Percentiles rank a stretch among this genome's conserved stretches.
These are phyloP conservation scores for Sciaenops ocellatus DNA, from an alignment of 2,797 vertebrate genomes.

Conservation along the genomic window DNA sequence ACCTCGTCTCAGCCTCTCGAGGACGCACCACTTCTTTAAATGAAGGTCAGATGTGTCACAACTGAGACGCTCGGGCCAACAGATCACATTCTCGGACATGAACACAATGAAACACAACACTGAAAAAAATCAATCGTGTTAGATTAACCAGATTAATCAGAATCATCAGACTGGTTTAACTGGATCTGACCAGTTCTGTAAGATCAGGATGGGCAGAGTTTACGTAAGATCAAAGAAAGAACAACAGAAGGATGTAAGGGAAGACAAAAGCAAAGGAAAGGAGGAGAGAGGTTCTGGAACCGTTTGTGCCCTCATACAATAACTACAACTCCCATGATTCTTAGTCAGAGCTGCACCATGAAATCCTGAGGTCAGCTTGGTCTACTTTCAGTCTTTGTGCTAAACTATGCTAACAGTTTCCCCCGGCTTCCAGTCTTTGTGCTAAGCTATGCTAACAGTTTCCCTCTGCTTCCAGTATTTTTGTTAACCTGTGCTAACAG, in stretches of 20 bases:
- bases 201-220: neutral
- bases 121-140: too few relatives aligned
- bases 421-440: neutral
- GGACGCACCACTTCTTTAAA: too few relatives aligned
- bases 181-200: neutral
- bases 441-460: neutral
- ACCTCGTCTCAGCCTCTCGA: too few relatives aligned
- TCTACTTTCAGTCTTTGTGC: neutral
- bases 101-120: too few relatives aligned
- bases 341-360: neutral
- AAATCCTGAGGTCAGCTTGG: neutral
- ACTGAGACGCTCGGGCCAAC: too few relatives aligned
- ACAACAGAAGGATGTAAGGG: neutral
- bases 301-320: neutral
- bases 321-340: neutral
- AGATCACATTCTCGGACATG: too few relatives aligned
- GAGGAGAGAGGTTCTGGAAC: neutral
- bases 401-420: neutral
- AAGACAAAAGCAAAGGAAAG: neutral
- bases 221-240: neutral
- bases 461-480: neutral
- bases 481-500: slow-evolving; percentile 5
- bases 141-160: too few relatives aligned
- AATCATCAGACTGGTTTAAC: too few relatives aligned
- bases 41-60: too few relatives aligned